phyloP scores from a whole-genome alignment of 2,113 vertebrate genomes.

The Zingel zingel region DNA sequence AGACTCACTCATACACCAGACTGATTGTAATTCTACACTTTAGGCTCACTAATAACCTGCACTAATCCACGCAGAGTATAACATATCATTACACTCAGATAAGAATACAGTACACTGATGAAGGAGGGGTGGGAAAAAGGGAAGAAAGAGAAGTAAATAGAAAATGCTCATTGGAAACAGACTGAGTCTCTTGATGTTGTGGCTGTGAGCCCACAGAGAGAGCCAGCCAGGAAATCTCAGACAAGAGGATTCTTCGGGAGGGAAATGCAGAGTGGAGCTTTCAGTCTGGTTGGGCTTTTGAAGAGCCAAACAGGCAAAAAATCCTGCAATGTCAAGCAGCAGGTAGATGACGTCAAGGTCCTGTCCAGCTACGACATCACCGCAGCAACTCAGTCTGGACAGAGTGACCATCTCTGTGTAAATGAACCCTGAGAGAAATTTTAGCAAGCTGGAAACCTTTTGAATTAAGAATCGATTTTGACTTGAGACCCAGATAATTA shows the following conservation, averaged over 20 bases:
- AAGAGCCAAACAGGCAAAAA: not conserved
- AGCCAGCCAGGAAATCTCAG: constrained; percentile 55
- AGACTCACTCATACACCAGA: constrained; percentile 63
- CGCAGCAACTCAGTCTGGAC: not conserved
- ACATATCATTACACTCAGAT: constrained; percentile 67
- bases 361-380: not conserved
- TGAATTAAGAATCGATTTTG: not conserved
- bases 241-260: constrained; percentile 41
- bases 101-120: constrained; percentile 46
- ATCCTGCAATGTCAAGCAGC: not conserved
- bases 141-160: not conserved
- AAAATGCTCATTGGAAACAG: constrained; percentile 37
- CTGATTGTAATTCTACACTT: constrained; percentile 76
- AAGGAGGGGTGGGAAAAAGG: constrained; percentile 18
- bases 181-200: constrained; percentile 40
- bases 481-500: not conserved
- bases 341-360: not conserved
- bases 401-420: not conserved
- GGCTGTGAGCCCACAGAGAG: constrained; percentile 21
- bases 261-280: constrained; percentile 18
- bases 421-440: not conserved
- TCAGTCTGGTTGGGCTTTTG: not conserved
- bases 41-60: constrained; percentile 67
- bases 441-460: not conserved
- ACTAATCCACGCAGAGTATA: constrained; percentile 66